A percentile compares a stretch with the other conserved stretches of the same genome.
These are phyloP conservation scores for Morpho achilles DNA, from an alignment of 2,888 invertebrate species.

Conservation along the genomic window DNA sequence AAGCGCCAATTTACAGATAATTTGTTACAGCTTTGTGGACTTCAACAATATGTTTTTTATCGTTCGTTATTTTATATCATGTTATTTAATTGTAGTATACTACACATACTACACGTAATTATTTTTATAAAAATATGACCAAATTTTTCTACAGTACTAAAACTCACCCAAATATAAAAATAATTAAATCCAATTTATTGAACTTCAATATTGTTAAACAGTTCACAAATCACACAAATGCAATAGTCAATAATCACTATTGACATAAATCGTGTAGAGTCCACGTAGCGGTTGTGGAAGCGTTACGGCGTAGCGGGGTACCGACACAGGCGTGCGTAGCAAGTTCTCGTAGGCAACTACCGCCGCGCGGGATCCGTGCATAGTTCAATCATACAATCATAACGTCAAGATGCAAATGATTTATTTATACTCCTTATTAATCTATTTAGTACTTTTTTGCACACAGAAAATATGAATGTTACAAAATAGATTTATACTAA, in stretches of 20 bases:
- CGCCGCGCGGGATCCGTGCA: slow-evolving; percentile 37
- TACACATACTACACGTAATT: too few species aligned
- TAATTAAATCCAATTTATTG: slow-evolving; percentile 22
- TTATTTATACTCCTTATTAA: not conserved
- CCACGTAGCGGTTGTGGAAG: slow-evolving; percentile 19
- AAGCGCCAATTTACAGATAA: too few species aligned
- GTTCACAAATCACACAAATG: slow-evolving; percentile 20
- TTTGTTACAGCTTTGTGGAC: too few species aligned
- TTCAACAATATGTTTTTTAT: too few species aligned
- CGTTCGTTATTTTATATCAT: too few species aligned
- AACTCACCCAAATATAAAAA: slow-evolving; percentile 14
- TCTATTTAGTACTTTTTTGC: not conserved
- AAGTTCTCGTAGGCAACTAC: slow-evolving; percentile 53
- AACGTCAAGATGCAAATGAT: slow-evolving; percentile 11
- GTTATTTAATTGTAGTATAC: too few species aligned
- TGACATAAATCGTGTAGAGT: slow-evolving; percentile 7
- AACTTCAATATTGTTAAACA: slow-evolving; percentile 15
- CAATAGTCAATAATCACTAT: slow-evolving; percentile 17
- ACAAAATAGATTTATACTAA: not conserved
- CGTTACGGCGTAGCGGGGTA: slow-evolving; percentile 25
- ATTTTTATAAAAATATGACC: too few species aligned
- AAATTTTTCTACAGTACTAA: not conserved
- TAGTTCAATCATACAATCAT: slow-evolving; percentile 33
- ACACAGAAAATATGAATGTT: too few species aligned
- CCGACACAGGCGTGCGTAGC: slow-evolving; percentile 38